Percentiles rank a stretch among this genome's conserved stretches.
These are phyloP conservation scores for Torymus texanus DNA, from an alignment of 2,888 invertebrate species.

Conservation along the genomic window DNA sequence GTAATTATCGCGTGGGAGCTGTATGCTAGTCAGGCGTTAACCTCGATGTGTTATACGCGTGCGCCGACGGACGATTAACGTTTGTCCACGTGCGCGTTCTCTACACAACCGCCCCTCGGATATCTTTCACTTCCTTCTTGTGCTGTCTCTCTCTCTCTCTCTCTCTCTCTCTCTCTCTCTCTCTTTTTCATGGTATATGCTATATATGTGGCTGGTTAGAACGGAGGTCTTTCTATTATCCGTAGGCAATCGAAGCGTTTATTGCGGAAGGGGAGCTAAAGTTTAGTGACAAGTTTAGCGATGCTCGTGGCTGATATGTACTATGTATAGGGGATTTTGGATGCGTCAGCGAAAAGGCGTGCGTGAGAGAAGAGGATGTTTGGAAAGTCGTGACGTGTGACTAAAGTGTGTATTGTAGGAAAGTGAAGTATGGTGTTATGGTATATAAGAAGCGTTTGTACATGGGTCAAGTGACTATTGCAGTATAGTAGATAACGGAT, in stretches of 20 bases:
- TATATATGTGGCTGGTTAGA: background rate
- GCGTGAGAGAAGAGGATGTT: too few species aligned
- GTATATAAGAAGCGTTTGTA: too few species aligned
- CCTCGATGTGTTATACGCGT: slow-evolving; percentile 51
- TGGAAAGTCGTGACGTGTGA: too few species aligned
- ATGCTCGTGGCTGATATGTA: background rate
- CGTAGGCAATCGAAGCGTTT: background rate
- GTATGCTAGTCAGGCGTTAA: slow-evolving; percentile 20
- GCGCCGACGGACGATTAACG: slow-evolving; percentile 57
- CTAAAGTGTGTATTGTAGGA: too few species aligned
- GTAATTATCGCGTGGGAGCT: slow-evolving; percentile 54
- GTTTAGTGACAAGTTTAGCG: slow-evolving; percentile 8
- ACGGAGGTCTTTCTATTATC: background rate
- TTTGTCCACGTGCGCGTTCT: slow-evolving; percentile 54
- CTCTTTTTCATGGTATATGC: background rate
- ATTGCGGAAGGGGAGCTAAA: background rate
- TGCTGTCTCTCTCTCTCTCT: background rate
- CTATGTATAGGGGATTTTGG: slow-evolving; percentile 10
- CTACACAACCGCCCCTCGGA: background rate
- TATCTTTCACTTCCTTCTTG: slow-evolving; percentile 28
- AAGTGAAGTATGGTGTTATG: too few species aligned
- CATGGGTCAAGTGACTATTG: too few species aligned
- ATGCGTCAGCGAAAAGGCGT: too few species aligned
- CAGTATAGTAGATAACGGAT: too few species aligned
- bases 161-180: background rate